Percentiles rank a stretch among this genome's conserved stretches.
phyloP scores from a whole-genome alignment of 1,140 invertebrate genomes.

The Thaumatotibia leucotreta region DNA sequence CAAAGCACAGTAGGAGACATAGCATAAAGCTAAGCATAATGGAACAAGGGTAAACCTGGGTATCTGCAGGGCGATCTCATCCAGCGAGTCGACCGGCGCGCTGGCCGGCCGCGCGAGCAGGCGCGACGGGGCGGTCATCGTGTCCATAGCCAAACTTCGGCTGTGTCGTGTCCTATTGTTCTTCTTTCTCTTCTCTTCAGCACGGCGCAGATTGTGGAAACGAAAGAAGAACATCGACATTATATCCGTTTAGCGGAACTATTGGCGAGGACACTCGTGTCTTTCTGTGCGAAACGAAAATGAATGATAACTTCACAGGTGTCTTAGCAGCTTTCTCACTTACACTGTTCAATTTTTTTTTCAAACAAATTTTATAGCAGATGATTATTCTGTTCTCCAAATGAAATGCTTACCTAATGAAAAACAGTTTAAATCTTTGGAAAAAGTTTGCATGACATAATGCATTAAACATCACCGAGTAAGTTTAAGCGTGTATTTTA shows the following conservation, averaged over 20 bases:
- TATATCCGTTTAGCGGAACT: slow-evolving; percentile 33
- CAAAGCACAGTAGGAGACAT: neutral
- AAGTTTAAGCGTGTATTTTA: neutral
- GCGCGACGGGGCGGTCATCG: slow-evolving; percentile 82
- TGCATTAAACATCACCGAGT: neutral
- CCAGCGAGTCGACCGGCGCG: slow-evolving; percentile 90
- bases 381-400: neutral
- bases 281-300: neutral
- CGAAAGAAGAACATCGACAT: slow-evolving; percentile 98
- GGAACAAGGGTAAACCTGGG: slow-evolving; percentile 82
- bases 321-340: slow-evolving; percentile 5
- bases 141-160: slow-evolving; percentile 76
- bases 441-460: neutral
- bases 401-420: neutral
- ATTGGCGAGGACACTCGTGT: slow-evolving; percentile 10
- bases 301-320: slow-evolving; percentile 6
- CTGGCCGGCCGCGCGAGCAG: slow-evolving; percentile 89
- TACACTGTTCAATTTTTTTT: neutral
- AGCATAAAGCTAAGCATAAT: slow-evolving; percentile 23
- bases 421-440: neutral
- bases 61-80: slow-evolving; percentile 94
- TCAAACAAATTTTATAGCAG: neutral
- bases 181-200: slow-evolving; percentile 83
- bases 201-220: slow-evolving; percentile 90
- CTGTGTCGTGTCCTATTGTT: slow-evolving; percentile 65